Conservation (phyloP, 2,888 invertebrate species). For the Rhagonycha lutea region DNA sequence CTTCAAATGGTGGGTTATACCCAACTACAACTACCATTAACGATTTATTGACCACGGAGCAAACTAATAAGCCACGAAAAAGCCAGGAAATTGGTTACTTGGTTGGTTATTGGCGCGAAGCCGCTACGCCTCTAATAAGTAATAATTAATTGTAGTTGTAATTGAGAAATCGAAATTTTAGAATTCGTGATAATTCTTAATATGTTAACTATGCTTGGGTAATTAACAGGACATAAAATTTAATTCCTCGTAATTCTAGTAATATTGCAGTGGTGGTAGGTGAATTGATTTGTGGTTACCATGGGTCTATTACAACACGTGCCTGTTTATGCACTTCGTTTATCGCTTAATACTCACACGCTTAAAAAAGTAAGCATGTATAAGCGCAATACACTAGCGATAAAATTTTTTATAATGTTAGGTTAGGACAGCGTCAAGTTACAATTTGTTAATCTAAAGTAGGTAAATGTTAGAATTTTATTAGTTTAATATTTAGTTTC, state of each 20-base stretch:
- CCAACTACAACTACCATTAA: not conserved
- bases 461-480: not conserved
- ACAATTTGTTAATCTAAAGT: not conserved
- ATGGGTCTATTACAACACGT: not conserved
- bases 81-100: not conserved
- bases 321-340: not conserved
- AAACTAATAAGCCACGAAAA: not conserved
- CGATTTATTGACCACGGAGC: not conserved
- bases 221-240: not conserved
- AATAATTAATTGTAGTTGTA: not conserved
- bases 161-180: not conserved
- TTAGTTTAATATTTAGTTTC: no score
- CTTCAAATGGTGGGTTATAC: not conserved
- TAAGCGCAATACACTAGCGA: not conserved
- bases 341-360: not conserved
- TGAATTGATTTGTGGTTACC: not conserved
- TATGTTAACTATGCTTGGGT: not conserved
- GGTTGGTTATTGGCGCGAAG: not conserved
- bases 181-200: not conserved
- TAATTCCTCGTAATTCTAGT: not conserved
- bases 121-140: not conserved
- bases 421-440: not conserved
- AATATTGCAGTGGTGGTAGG: not conserved
- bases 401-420: not conserved
- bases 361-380: not conserved